Percentiles rank a stretch among this genome's conserved stretches.
Conservation (phyloP, 2,888 invertebrate genomes). For the Ischnus inquisitorius region DNA sequence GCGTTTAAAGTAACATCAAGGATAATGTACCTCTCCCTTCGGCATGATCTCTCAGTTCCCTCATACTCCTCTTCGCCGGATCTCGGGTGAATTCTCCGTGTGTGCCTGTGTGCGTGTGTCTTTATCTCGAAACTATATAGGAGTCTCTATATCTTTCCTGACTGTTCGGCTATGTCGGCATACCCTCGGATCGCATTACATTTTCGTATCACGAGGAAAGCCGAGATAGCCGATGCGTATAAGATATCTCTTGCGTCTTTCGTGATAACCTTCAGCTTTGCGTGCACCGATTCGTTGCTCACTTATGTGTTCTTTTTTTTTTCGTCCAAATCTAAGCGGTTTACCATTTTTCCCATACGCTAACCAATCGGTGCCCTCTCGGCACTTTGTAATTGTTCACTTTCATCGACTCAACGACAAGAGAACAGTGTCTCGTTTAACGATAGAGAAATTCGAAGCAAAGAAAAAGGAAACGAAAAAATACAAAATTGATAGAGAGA, state of each 20-base stretch:
- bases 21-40: conserved; percentile 76
- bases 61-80: conserved; percentile 16
- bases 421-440: background rate
- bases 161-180: conserved; percentile 29
- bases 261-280: conserved; percentile 32
- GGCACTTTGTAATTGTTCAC: background rate
- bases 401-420: background rate
- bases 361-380: background rate
- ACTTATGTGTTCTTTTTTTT: background rate
- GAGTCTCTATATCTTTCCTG: conserved; percentile 47
- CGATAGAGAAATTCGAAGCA: background rate
- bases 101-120: conserved; percentile 21
- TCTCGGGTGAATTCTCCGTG: conserved; percentile 41
- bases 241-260: conserved; percentile 28
- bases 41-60: conserved; percentile 64
- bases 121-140: conserved; percentile 55
- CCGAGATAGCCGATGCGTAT: conserved; percentile 10
- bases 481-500: conserved; percentile 28
- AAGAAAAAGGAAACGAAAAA: conserved; percentile 16
- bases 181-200: conserved; percentile 60
- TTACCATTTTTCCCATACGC: background rate
- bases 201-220: conserved; percentile 69
- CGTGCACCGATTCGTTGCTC: conserved; percentile 27
- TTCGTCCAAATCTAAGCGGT: background rate
- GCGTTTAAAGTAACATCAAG: conserved; percentile 76